Base-by-base conservation (phyloP, 2,113 vertebrate species). In the Cavia aperea region DNA sequence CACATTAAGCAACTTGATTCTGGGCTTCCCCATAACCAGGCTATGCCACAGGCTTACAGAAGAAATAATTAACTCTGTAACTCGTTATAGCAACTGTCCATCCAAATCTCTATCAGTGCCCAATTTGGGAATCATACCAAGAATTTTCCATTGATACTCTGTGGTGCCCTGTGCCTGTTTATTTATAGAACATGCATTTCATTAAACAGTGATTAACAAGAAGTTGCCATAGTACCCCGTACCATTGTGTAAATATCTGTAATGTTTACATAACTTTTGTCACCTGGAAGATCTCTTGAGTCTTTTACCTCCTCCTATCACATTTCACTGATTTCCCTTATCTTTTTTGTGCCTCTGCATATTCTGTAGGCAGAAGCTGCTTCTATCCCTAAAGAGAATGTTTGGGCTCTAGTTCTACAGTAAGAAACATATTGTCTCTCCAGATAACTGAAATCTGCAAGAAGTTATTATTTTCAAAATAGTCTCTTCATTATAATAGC, bases 41-140 rank as follows among this genome's bases (percentile, higher is more conserved):
- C 73, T 58, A 90, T 84, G 87, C 8, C 12, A 62, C 16, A 95
- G 63, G 5, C 43, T 62, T 90, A 4, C 10, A 75, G 66, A 93
- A 86, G 81, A 92, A 91, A 79, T 88, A 81, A 79, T 92, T 66
- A 81, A 15, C 54, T 86, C 36, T 94, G 65, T 56, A 91, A 86
- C 16, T 68, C 66, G 79, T 39, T 89, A 58, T 29, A 86, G 4
- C 86, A 89, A 56, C 26, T 88, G 18, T 33, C 43, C 56, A 66
- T 19, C 36, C 15, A 93, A 90, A 18, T 93, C 19, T 92, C 33
- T 90, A 4, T 84, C 63, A 85, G 3, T 94, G 66, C 26, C 39
- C 84, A 90, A 49, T 70, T 86, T 66, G 19, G 16, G 26, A 73
- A 8, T 15, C n/a, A 81, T 73, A 43, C 54, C 75, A 95, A 88